Base-by-base conservation (phyloP, 1,140 invertebrate genomes). In the Hypothenemus hampei region DNA sequence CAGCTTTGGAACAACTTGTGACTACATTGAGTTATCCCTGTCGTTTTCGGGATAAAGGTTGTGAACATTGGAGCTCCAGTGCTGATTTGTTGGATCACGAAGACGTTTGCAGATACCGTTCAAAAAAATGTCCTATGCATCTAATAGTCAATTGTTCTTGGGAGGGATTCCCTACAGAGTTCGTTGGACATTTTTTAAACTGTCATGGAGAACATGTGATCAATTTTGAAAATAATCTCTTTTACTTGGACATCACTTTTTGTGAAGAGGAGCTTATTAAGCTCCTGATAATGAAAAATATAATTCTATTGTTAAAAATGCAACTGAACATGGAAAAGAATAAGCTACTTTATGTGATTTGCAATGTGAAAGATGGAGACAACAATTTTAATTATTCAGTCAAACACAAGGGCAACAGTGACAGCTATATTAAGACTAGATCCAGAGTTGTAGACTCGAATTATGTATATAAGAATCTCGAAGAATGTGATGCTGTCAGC, bases 161-260 rank as follows among this genome's bases (percentile, higher is more conserved):
- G 64, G 53, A 62, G 49, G 62, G 60, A 1, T 56, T 52, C 31
- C 41, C 50, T 21, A 49, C 21, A 11, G 55, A 64, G 50, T 60
- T 64, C 50, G 24, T 55, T 39, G 49, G 51, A 18, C 62, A 64
- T 37, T 60, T 64, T 29, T 52, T 49, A 26, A 51, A 61, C 11
- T 57, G 26, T 31, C 62, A 64, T 55, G 54, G 56, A 16, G 62
- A 64, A 18, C 53, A 61, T 48, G 54, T 64, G 4, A 53, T 64
- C 11, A 60, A 58, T 26, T 58, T 54, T 47, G 54, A 60, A 29
- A 51, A 57, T 21, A 50, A 51, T 36, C 31, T 58, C 10, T 64
- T 62, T 46, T 59, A 40, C 33, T 50, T 64, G 33, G 45, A 61
- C 10, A 47, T 59, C 18, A 49, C 57, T 19, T 49, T 63, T 11